Conservation (phyloP, 2,888 invertebrate species). For the Serrognathus titanus region DNA sequence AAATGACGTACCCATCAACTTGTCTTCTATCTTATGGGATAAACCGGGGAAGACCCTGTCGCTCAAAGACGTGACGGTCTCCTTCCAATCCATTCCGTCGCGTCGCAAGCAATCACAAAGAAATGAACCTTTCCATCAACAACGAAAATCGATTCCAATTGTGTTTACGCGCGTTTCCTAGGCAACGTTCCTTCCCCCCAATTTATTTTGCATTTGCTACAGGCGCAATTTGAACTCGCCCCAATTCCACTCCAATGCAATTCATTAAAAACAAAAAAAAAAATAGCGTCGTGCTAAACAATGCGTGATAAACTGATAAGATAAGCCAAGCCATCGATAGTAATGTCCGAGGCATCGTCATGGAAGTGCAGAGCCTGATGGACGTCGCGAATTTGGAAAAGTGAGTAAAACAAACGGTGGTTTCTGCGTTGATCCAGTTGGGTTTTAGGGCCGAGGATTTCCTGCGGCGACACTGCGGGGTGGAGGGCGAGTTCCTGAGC, state of each 20-base stretch:
- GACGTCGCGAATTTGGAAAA: constrained; percentile 7
- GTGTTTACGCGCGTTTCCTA: not conserved
- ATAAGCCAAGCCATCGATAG: no score
- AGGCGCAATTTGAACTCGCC: no score
- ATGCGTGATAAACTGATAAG: no score
- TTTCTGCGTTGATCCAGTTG: no score
- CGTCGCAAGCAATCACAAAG: no score
- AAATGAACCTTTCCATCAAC: no score
- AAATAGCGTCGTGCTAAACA: no score
- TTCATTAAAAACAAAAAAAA: no score
- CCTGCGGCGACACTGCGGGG: constrained; percentile 5
- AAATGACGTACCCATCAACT: constrained; percentile 27
- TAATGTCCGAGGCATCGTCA: no score
- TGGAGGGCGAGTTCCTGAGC: constrained; percentile 5
- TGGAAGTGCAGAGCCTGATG: no score
- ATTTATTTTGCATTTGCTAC: no score
- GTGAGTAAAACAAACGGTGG: not conserved
- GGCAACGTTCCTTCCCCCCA: not conserved
- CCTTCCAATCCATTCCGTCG: constrained; percentile 43
- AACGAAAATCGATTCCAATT: not conserved
- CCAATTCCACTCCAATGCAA: no score
- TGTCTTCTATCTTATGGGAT: constrained; percentile 36
- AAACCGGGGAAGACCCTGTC: constrained; percentile 53
- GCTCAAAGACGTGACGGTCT: constrained; percentile 47
- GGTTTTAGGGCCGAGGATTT: constrained; percentile 19